A percentile compares a stretch with the other conserved stretches of the same genome.
Evolutionary conservation across 2,797 vertebrate species (phyloP).

Genomic region (Falco naumanni): DNA sequence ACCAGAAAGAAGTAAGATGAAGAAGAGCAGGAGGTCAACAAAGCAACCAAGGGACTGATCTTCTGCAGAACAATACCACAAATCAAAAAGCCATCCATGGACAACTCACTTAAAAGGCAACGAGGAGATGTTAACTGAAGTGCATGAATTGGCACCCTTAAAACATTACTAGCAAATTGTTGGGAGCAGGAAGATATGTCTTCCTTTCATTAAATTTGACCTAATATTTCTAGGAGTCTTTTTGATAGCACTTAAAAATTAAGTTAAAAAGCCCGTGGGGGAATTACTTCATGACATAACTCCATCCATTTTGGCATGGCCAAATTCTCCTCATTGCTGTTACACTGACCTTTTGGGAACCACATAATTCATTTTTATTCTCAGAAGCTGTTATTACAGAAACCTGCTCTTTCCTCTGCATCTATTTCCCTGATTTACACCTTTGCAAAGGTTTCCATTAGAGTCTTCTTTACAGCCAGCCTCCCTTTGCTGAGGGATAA

Average conservation of each 20-base stretch:
- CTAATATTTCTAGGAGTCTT: not conserved
- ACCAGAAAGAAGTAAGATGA: not conserved
- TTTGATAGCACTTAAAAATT: not conserved
- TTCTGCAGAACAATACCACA: not conserved
- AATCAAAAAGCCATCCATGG: not conserved
- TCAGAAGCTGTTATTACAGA: not conserved
- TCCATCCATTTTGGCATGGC: not conserved
- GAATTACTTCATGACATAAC: not conserved
- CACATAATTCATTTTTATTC: not conserved
- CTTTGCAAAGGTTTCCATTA: not conserved
- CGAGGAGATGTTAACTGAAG: not conserved
- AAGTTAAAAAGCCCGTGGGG: not conserved
- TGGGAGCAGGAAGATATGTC: not conserved
- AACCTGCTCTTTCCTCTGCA: not conserved
- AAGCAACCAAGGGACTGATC: not conserved
- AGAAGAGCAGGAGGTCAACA: not conserved
- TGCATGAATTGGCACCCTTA: not conserved
- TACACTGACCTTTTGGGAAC: not conserved
- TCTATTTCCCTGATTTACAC: not conserved
- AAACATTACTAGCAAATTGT: not conserved
- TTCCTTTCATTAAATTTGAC: not conserved
- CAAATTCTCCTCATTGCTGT: not conserved
- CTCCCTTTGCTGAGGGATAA: not conserved
- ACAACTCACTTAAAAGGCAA: not conserved
- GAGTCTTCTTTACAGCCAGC: not conserved